These are phyloP conservation scores for Platysternon megacephalum DNA, from an alignment of 2,113 vertebrate genomes.

Conservation along the genomic window DNA sequence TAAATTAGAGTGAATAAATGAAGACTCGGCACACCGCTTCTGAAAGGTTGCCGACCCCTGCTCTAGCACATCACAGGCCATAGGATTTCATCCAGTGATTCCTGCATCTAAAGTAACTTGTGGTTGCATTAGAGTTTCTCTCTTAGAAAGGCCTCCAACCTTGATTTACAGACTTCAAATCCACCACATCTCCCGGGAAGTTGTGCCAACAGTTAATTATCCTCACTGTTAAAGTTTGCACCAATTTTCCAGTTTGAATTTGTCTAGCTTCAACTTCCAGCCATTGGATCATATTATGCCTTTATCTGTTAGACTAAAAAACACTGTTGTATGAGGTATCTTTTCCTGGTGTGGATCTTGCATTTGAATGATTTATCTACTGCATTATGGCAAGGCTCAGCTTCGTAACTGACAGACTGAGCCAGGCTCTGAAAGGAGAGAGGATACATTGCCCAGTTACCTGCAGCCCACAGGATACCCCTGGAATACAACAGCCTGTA, in stretches of 20 bases:
- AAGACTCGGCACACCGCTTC: too few species aligned
- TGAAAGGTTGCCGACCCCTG: too few species aligned
- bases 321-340: not conserved
- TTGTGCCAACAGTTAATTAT: not conserved
- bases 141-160: not conserved
- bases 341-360: not conserved
- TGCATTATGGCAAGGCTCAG: not conserved
- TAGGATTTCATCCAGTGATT: constrained; percentile 21
- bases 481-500: constrained; percentile 32
- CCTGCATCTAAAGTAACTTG: not conserved
- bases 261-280: not conserved
- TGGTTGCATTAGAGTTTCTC: not conserved
- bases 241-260: not conserved
- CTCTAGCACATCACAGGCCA: not conserved
- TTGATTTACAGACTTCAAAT: not conserved
- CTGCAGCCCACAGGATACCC: not conserved
- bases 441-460: not conserved
- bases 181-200: not conserved
- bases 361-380: not conserved
- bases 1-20: too few species aligned
- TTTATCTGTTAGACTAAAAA: not conserved
- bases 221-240: not conserved
- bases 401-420: not conserved
- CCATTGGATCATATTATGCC: not conserved
- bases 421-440: not conserved